Conservation (phyloP, 2,113 vertebrate species). For the Leuciscus idus region DNA sequence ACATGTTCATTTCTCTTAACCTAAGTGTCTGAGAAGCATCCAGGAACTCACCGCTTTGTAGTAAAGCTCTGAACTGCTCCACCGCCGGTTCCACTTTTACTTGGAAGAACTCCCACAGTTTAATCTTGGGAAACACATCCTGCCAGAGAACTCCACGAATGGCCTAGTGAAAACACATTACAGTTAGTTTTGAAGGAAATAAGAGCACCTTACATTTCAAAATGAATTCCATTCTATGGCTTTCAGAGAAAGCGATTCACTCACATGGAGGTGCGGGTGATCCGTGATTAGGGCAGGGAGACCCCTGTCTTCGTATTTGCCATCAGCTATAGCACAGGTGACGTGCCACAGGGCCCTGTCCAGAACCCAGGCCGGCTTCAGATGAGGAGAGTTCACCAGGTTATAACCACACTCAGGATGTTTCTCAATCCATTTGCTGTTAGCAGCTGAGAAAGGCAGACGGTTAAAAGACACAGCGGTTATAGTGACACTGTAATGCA, state of each 20-base stretch:
- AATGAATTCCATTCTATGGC: background rate
- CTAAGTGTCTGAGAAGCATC: background rate
- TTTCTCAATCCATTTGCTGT: constrained; percentile 83
- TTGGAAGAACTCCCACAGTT: constrained; percentile 95
- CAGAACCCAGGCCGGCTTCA: constrained; percentile 88
- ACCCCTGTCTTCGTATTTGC: constrained; percentile 77
- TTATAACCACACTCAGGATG: constrained; percentile 91
- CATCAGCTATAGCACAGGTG: constrained; percentile 80
- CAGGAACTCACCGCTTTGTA: constrained; percentile 74
- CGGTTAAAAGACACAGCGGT: background rate
- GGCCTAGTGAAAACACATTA: constrained; percentile 67
- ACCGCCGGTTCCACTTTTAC: constrained; percentile 81
- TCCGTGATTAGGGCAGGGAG: constrained; percentile 80
- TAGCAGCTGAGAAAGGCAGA: constrained; percentile 72
- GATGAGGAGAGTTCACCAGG: constrained; percentile 86
- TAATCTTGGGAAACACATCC: constrained; percentile 83
- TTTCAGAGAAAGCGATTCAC: background rate
- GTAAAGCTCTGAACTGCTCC: constrained; percentile 82
- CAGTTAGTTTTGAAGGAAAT: background rate
- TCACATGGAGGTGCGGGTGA: constrained; percentile 65
- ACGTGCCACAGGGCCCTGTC: constrained; percentile 88
- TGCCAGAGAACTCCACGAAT: constrained; percentile 82
- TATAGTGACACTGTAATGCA: background rate
- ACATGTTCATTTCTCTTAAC: background rate
- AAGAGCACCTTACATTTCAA: background rate